Base-by-base conservation (phyloP, 1,140 invertebrate genomes). In the Macrobrachium nipponense region DNA sequence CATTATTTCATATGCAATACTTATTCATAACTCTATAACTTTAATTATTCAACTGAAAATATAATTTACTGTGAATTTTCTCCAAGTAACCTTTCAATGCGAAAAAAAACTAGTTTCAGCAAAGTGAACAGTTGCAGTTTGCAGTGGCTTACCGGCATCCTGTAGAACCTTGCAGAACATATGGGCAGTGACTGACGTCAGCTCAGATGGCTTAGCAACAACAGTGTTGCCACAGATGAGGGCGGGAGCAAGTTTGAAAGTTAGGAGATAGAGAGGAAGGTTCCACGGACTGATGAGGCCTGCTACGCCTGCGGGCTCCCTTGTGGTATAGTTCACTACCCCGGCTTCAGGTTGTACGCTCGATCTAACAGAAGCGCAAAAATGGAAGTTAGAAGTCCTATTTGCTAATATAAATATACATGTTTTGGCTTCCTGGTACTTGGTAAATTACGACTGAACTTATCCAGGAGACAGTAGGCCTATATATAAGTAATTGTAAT, bases 221-320 rank as follows among this genome's bases (percentile, higher is more conserved):
- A 94, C 92, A 18, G 94, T 94, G 89, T 93, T 93, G 20, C 94
- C 94, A 73, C 87, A 90, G 5, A 92, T 92, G n/a, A 94, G 88
- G 18, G 93, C 93, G 44, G 93, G 94, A 11, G 93, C 94, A 7
- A 94, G 87, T 88, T 94, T 93, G 88, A 93, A 93, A 66, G 92
- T 92, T 7, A 94, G 90, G 44, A 94, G 91, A 89, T 94, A 94
- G 7, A 94, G 87, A 4, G 94, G 94, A 6, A 94, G 90, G 90
- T 94, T 94, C 94, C 94, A 94, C 11, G 94, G 94, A 76, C 91
- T 91, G 82, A 94, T 94, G 2, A 94, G 90, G 0, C 91, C 93
- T 11, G 92, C 93, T 23, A 94, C 93, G 51, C 94, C 94, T 44
- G 93, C 90, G 44, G 94, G 93, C 58, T 91, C 89, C 60, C 91